Evolutionary conservation across 2,797 vertebrate genomes (phyloP), one percentile per base, ranked within the genome.

Genomic region (Fistularia commersonii): DNA sequence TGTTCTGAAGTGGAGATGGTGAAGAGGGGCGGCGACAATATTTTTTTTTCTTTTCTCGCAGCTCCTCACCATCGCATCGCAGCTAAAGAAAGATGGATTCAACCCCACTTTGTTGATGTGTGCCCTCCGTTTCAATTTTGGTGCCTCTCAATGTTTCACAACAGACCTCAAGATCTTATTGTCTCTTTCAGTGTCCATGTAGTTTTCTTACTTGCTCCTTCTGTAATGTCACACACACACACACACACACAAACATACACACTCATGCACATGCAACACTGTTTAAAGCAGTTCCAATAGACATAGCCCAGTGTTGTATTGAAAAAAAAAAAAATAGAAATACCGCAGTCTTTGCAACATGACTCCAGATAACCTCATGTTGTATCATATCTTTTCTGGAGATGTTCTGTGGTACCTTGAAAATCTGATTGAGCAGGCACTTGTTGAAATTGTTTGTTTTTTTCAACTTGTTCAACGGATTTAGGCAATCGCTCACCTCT

Each of bases 401-500:
- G 76, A 70, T 43, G 53, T 70, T 74, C 4, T 70, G 69, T 77
- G 69, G 59, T 80, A 73, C 74, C 80, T 72, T 54, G 42, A 52
- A 64, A 65, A 79, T 59, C 66, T 65, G 59, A 59, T 62, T 64
- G 69, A 72, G 77, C 69, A 59, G 66, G 56, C 23, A 23, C 23
- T 23, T 4, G 23, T 73, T 53, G 53, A 80, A 72, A 71, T 72
- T 51, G 74, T 64, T 44, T 68, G 65, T 77, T 23, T 52, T 36
- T 6, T 8, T 41, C 39, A 15, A 42, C 23, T 23, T 23, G 23
- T 23, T 71, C 57, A 72, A 72, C 72, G 71, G 69, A 77, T 84
- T 82, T 81, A 88, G 82, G 83, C 81, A 83, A 85, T 88, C 87
- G 85, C 78, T 72, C 77, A 72, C 65, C 73, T 82, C 76, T 89